Conservation (phyloP, 1,140 invertebrate genomes). For the Bombus consobrinus region DNA sequence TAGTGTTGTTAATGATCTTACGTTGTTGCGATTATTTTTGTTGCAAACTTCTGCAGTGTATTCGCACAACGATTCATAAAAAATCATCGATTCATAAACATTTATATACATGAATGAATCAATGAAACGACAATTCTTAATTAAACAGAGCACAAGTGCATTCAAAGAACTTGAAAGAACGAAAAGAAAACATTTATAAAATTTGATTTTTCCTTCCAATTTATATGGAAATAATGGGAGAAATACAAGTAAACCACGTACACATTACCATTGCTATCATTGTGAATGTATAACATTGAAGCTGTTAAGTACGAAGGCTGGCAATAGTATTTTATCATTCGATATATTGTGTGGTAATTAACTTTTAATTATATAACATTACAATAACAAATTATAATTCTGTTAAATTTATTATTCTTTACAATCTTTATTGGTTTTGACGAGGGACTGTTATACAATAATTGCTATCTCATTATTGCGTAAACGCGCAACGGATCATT, state of each 20-base stretch:
- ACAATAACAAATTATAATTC: constrained; percentile 74
- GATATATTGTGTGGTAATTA: constrained; percentile 79
- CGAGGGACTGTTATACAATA: constrained; percentile 82
- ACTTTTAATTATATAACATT: constrained; percentile 76
- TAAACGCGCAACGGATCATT: constrained; percentile 74
- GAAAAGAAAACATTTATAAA: constrained; percentile 33
- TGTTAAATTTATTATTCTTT: constrained; percentile 78
- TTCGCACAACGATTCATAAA: constrained; percentile 58
- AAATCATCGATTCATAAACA: constrained; percentile 37
- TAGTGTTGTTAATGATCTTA: constrained; percentile 40
- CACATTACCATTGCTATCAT: constrained; percentile 53
- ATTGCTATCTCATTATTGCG: constrained; percentile 77
- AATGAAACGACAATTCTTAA: constrained; percentile 36
- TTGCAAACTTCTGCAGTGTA: constrained; percentile 49
- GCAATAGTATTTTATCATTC: constrained; percentile 79
- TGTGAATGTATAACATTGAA: constrained; percentile 53
- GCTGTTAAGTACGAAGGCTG: constrained; percentile 61
- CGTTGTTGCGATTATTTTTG: constrained; percentile 44
- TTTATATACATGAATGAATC: constrained; percentile 31
- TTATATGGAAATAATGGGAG: constrained; percentile 25
- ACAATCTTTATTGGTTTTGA: constrained; percentile 79
- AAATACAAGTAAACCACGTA: constrained; percentile 32
- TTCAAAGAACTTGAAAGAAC: constrained; percentile 27
- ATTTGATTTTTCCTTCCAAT: constrained; percentile 43
- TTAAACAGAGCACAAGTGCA: constrained; percentile 61